These are phyloP conservation scores for Latrodectus elegans DNA, from an alignment of 2,888 invertebrate genomes.

Conservation along the genomic window DNA sequence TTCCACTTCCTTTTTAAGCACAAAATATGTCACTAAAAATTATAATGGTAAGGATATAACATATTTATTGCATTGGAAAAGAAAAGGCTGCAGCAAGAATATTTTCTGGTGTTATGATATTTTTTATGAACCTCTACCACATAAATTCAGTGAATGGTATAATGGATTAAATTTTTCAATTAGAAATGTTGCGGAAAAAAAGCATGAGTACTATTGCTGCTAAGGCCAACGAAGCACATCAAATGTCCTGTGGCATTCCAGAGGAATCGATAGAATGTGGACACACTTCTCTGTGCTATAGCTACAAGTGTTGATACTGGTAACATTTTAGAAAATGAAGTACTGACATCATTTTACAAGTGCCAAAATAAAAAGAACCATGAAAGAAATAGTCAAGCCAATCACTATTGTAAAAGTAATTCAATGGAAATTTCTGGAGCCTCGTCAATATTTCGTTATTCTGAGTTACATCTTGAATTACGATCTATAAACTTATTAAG, in stretches of 20 bases:
- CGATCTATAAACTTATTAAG: slow-evolving; percentile 1
- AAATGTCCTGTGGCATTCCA: not conserved
- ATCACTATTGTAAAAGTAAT: not conserved
- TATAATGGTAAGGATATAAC: not conserved
- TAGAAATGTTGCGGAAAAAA: not conserved
- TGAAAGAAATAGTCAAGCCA: not conserved
- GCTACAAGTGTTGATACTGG: not conserved
- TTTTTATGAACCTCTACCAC: too few relatives aligned
- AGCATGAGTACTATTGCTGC: too few relatives aligned
- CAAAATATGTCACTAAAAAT: not conserved
- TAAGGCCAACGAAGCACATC: not conserved
- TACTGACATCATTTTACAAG: not conserved
- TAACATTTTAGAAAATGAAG: not conserved
- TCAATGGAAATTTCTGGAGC: not conserved
- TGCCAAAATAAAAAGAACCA: not conserved
- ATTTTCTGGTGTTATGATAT: too few relatives aligned
- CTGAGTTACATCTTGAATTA: not conserved
- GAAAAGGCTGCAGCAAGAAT: too few relatives aligned
- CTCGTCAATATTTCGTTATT: not conserved
- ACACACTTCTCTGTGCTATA: not conserved
- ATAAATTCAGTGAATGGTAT: not conserved
- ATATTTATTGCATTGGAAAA: too few relatives aligned
- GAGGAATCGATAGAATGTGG: not conserved
- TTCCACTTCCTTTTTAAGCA: not conserved
- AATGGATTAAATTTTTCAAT: not conserved